Evolutionary conservation across 2,888 invertebrate genomes (phyloP), one percentile per base, ranked within the genome.

Genomic region (Lithosia quadra): DNA sequence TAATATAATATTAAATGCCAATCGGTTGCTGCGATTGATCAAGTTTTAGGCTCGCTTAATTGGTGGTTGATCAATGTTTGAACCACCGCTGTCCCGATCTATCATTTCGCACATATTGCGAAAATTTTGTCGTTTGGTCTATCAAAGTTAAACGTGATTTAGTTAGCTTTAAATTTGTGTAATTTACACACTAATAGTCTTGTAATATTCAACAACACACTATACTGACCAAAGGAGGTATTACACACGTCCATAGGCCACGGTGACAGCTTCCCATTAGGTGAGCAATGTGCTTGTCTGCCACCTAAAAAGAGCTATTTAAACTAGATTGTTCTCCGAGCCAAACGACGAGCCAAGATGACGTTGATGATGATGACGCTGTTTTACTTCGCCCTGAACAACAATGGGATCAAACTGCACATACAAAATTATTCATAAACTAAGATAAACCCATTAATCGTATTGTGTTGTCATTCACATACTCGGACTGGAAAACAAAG

Each of bases 401-500:
- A 68, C 68, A 65, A 69, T 69, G 61, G 33, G 33, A 28, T n/a
- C 63, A 24, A 36, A 68, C 55, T 53, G 15, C 15, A 36, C 13
- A 57, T 22, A 55, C 15, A 33, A 39, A 21, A n/a, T 59, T 67
- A 64, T 65, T 53, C 69, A 72, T 72, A 78, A 77, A 78, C 78
- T 72, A 72, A 76, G 80, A 80, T 78, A 76, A 80, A 79, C 80
- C 75, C 79, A 84, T 84, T 81, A 83, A 83, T 84, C 74, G 83
- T 76, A 86, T 86, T 86, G 82, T 84, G 72, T 75, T 83, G 84
- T 84, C 84, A 77, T 67, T 78, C 36, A 28, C 73, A 80, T 83
- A 85, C 82, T 85, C 84, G 86, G 77, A 68, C 74, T 79, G 75
- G 5, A 65, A 72, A 66, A 78, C 83, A 83, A 83, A 86, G 76